These are phyloP conservation scores for Dasysyrphus tricinctus DNA, from an alignment of 2,888 invertebrate genomes.

Conservation along the genomic window DNA sequence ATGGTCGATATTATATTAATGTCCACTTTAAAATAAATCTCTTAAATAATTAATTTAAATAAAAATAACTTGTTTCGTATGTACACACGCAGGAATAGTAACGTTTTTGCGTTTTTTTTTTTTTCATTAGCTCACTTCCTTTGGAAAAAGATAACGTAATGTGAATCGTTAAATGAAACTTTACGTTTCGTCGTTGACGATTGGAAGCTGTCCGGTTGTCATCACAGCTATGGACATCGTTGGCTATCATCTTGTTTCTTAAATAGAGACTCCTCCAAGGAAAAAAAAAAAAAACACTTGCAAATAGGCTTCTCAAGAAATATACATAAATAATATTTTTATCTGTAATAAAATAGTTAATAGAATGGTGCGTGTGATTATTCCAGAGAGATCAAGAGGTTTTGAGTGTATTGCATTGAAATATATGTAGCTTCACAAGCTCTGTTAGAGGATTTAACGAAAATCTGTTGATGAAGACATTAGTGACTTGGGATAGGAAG, in stretches of 20 bases:
- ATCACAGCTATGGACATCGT: not conserved
- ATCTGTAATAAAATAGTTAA: not conserved
- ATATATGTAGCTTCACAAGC: not conserved
- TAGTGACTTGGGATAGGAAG: not conserved
- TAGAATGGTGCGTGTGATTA: not conserved
- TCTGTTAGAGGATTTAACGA: not conserved
- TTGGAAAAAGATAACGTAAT: not conserved
- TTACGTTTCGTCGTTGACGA: not conserved
- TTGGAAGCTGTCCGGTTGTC: not conserved
- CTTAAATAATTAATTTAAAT: not conserved
- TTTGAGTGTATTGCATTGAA: not conserved
- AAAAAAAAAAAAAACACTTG: not conserved
- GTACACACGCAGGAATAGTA: not conserved
- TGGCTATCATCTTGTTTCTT: not conserved
- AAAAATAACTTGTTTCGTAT: not conserved
- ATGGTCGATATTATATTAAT: not conserved
- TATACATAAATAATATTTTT: constrained; percentile 1
- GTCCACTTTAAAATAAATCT: not conserved
- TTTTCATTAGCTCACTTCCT: not conserved
- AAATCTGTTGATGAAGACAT: constrained; percentile 4
- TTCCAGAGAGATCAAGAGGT: not conserved
- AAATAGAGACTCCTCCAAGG: not conserved
- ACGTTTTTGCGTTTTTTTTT: not conserved
- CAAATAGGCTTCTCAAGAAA: not conserved
- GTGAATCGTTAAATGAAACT: constrained; percentile 5